These are phyloP conservation scores for Spatulosminthurus flaviceps DNA, from an alignment of 2,888 invertebrate genomes.

Conservation along the genomic window DNA sequence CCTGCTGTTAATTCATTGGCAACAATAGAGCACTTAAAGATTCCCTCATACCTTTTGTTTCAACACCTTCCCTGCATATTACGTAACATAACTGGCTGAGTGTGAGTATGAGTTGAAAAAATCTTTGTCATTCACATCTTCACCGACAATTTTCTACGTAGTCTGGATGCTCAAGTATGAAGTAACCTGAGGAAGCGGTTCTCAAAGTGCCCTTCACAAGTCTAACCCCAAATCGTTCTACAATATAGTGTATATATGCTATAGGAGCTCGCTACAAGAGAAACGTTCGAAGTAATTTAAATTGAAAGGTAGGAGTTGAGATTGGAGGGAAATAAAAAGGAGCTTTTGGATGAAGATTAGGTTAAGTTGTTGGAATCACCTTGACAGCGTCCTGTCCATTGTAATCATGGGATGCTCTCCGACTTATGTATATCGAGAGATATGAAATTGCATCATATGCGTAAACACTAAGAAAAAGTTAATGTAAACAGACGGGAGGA, in stretches of 20 bases:
- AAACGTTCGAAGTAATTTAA: neutral
- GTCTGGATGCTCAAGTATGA: no score
- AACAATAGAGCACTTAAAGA: neutral
- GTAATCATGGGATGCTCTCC: neutral
- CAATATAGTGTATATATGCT: no score
- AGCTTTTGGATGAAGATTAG: constrained; percentile 19
- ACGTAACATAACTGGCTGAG: neutral
- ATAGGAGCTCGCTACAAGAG: no score
- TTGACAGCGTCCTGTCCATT: constrained; percentile 29
- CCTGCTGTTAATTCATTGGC: neutral
- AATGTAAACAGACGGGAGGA: neutral
- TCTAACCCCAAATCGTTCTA: no score
- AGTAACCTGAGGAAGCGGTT: no score
- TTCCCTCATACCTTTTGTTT: neutral
- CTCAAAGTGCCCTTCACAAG: no score
- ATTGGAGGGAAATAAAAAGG: neutral
- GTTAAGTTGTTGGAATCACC: constrained; percentile 26
- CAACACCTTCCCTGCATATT: neutral
- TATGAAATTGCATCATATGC: neutral
- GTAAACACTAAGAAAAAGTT: neutral
- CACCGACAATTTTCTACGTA: neutral
- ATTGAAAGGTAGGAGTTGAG: neutral
- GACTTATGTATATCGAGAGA: neutral
- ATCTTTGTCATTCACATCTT: neutral
- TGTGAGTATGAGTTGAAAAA: neutral